These are phyloP conservation scores for Gasteruption jaculator DNA, from an alignment of 2,888 invertebrate species.

Conservation along the genomic window DNA sequence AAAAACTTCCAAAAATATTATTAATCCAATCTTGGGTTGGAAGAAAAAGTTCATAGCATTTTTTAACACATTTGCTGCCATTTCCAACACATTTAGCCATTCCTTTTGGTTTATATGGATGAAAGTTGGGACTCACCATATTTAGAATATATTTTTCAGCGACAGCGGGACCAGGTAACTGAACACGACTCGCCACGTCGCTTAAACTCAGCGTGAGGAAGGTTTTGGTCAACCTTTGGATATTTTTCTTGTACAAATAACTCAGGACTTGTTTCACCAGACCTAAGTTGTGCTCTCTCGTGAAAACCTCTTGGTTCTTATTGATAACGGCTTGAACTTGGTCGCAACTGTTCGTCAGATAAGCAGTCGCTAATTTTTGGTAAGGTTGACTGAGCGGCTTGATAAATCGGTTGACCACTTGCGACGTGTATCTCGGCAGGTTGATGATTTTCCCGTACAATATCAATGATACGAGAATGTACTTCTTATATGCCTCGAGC, in stretches of 20 bases:
- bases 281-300: conserved; percentile 71
- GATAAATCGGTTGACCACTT: conserved; percentile 76
- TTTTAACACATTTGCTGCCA: too few relatives aligned
- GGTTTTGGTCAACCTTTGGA: conserved; percentile 92
- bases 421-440: conserved; percentile 88
- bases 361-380: conserved; percentile 82
- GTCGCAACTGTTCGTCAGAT: conserved; percentile 68
- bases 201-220: conserved; percentile 84
- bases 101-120: too few relatives aligned
- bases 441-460: conserved; percentile 81
- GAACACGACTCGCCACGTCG: conserved; percentile 87
- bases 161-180: conserved; percentile 76
- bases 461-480: conserved; percentile 86
- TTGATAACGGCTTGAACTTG: conserved; percentile 65
- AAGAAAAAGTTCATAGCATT: too few relatives aligned
- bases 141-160: conserved; percentile 92
- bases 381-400: conserved; percentile 84
- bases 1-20: too few relatives aligned
- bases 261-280: conserved; percentile 80
- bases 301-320: conserved; percentile 79
- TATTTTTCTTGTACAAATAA: conserved; percentile 92
- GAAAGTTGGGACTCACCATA: conserved; percentile 67
- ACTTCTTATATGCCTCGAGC: conserved; percentile 97
- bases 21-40: too few relatives aligned
- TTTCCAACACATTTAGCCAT: too few relatives aligned